Evolutionary conservation across 2,113 vertebrate genomes (phyloP).

Genomic region (Rhizomys pruinosus): DNA sequence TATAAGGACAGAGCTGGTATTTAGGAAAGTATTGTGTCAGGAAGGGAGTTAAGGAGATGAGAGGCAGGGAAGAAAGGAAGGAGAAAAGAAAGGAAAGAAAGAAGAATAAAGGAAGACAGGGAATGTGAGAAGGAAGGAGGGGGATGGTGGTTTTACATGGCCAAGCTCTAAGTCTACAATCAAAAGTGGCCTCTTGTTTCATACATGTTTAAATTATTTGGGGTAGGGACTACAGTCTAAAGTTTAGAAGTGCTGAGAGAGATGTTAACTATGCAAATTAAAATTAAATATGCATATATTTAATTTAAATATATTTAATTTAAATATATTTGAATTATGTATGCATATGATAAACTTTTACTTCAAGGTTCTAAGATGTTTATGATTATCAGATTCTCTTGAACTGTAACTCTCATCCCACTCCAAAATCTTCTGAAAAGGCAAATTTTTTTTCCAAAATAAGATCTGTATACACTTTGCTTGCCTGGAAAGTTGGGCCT

Average conservation of each 20-base stretch:
- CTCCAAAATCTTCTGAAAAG: not conserved
- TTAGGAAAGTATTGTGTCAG: not conserved
- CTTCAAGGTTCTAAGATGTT: not conserved
- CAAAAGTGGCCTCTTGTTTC: not conserved
- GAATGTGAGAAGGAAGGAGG: not conserved
- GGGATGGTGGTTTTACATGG: not conserved
- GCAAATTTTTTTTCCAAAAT: not conserved
- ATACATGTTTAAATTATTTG: not conserved
- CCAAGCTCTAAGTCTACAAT: not conserved
- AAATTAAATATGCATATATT: not conserved
- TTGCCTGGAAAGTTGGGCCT: not conserved
- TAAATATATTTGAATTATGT: not conserved
- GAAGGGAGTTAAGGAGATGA: not conserved
- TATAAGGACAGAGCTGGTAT: not conserved
- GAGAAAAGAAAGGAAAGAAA: not conserved
- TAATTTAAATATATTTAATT: not conserved
- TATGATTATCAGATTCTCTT: not conserved
- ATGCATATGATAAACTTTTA: not conserved
- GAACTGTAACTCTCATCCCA: not conserved
- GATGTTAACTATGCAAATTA: not conserved
- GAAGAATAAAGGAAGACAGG: not conserved
- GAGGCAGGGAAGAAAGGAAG: not conserved
- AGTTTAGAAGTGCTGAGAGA: not conserved
- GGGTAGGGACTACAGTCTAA: not conserved
- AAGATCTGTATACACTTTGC: not conserved